These are phyloP conservation scores for Sus cebifrons DNA, from an alignment of 2,797 vertebrate genomes.

Conservation along the genomic window DNA sequence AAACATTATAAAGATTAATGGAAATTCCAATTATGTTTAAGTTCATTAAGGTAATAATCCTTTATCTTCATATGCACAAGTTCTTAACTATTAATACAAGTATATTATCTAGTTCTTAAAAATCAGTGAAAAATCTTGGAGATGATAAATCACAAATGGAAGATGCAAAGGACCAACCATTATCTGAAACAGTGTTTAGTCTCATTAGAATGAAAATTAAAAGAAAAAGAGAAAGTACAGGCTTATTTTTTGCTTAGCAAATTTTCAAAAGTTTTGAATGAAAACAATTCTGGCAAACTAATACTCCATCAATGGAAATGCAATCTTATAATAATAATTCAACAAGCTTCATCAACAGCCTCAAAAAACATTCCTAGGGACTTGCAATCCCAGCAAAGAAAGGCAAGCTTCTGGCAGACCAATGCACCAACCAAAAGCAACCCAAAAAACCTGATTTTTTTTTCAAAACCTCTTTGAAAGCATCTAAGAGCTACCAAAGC, in stretches of 20 bases:
- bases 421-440: background rate
- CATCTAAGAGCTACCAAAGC: background rate
- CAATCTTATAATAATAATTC: background rate
- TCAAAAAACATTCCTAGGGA: constrained; percentile 38
- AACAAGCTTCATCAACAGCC: background rate
- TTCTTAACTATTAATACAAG: constrained; percentile 46
- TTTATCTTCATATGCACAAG: constrained; percentile 46
- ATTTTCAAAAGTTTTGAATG: constrained; percentile 51
- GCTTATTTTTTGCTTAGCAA: background rate
- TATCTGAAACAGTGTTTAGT: constrained; percentile 13
- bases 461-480: background rate
- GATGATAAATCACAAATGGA: constrained; percentile 26
- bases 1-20: constrained; percentile 31
- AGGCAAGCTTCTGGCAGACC: background rate
- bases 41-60: background rate
- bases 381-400: background rate
- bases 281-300: constrained; percentile 59
- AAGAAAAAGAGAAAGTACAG: background rate
- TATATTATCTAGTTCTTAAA: constrained; percentile 14
- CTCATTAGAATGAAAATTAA: constrained; percentile 22
- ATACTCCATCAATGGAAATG: constrained; percentile 9
- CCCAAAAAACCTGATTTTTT: background rate
- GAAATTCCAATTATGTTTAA: constrained; percentile 43
- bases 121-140: constrained; percentile 21
- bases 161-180: background rate